A percentile compares a stretch with the other conserved stretches of the same genome.
These are phyloP conservation scores for Nemoura dubitans DNA, from an alignment of 2,888 invertebrate genomes.

Conservation along the genomic window DNA sequence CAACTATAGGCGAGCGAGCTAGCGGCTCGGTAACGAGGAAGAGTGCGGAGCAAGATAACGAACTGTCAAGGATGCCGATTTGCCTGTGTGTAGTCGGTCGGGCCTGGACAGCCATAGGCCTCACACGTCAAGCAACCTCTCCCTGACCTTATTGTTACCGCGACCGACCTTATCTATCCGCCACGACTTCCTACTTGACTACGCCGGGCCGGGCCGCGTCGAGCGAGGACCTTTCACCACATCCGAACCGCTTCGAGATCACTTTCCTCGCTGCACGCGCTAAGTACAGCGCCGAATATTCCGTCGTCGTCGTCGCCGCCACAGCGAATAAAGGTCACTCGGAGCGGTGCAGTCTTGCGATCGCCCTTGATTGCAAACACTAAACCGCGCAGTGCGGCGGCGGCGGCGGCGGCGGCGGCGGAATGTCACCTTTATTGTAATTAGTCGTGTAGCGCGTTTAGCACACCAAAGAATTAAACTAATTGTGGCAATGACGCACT, in stretches of 20 bases:
- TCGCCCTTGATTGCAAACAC: not conserved
- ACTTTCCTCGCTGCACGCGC: not conserved
- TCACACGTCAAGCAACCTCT: not conserved
- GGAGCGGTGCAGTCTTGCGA: not conserved
- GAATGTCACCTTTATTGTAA: conserved; percentile 7
- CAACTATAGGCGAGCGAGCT: not conserved
- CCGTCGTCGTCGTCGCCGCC: not conserved
- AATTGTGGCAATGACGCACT: not conserved
- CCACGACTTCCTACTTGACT: not conserved
- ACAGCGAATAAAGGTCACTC: not conserved
- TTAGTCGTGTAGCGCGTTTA: not conserved
- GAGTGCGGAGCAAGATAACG: not conserved
- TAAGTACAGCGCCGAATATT: not conserved
- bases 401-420: not conserved
- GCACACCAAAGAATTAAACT: not conserved
- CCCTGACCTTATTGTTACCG: conserved; percentile 27
- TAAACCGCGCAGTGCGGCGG: not conserved
- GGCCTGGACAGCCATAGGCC: not conserved
- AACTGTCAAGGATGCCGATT: not conserved
- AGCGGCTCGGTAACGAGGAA: not conserved
- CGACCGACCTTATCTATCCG: not conserved
- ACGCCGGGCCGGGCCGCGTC: not conserved
- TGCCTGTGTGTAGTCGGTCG: not conserved
- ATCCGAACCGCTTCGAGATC: not conserved
- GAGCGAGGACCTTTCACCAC: not conserved